These are phyloP conservation scores for Psophia crepitans DNA, from an alignment of 2,113 vertebrate species.

Conservation along the genomic window DNA sequence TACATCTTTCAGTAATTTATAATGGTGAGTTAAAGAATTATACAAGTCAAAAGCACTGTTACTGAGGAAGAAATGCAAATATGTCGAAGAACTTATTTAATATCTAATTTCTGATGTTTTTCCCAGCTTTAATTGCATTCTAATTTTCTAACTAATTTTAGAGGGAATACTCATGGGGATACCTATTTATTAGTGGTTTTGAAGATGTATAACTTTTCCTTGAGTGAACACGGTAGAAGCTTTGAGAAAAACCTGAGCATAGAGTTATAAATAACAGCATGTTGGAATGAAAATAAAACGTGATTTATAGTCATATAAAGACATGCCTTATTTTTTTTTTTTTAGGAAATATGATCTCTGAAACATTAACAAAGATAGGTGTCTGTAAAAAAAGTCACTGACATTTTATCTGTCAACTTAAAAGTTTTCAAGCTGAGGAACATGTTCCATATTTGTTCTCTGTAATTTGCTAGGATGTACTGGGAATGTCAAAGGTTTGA, in stretches of 20 bases:
- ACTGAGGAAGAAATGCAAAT: background rate
- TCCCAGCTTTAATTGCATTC: background rate
- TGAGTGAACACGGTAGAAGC: background rate
- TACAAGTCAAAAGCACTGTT: background rate
- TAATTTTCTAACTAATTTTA: slow-evolving; percentile 10
- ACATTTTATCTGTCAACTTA: background rate
- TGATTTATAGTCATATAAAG: background rate
- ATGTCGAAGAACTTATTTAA: background rate
- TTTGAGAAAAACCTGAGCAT: background rate
- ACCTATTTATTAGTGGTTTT: background rate
- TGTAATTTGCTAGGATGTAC: background rate
- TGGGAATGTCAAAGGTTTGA: background rate
- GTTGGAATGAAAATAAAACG: background rate
- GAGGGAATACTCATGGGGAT: background rate
- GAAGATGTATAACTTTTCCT: background rate
- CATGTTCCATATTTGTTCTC: background rate
- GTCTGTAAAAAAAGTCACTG: background rate
- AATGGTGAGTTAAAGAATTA: background rate
- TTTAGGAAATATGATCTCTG: background rate
- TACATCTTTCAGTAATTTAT: background rate
- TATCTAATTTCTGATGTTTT: background rate
- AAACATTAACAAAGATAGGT: background rate
- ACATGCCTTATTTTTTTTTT: background rate
- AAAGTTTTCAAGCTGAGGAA: background rate
- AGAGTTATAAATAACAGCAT: background rate